phyloP scores from a whole-genome alignment of 2,888 invertebrate genomes.

The Julus scandinavius region DNA sequence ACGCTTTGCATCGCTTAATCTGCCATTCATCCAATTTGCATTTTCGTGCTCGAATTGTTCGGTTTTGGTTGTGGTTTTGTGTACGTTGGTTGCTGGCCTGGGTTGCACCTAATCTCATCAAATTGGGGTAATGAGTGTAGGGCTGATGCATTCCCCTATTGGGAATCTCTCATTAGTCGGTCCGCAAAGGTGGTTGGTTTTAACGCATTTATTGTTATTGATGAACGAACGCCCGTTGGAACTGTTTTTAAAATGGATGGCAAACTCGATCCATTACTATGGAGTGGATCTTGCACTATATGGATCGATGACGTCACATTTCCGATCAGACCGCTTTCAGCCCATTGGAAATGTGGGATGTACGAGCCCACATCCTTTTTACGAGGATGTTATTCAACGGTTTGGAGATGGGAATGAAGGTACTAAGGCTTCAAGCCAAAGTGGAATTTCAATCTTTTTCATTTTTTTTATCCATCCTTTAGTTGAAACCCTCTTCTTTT shows the following conservation, averaged over 20 bases:
- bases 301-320: constrained; percentile 32
- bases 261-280: neutral
- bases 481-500: neutral
- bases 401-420: neutral
- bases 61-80: constrained; percentile 24
- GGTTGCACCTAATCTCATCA: neutral
- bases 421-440: neutral
- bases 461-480: neutral
- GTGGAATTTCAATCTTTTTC: constrained; percentile 16
- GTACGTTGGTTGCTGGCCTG: neutral
- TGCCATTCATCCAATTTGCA: neutral
- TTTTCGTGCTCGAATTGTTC: neutral
- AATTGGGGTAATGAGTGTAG: constrained; percentile 31
- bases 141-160: neutral
- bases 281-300: neutral
- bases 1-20: neutral
- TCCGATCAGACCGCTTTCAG: neutral
- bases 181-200: constrained; percentile 3
- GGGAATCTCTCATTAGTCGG: constrained; percentile 1
- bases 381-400: constrained; percentile 30
- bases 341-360: neutral
- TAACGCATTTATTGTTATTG: constrained; percentile 9
- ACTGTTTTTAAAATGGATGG: neutral
- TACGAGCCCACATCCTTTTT: neutral
- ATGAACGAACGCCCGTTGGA: neutral